A percentile compares a stretch with the other conserved stretches of the same genome.
phyloP scores from a whole-genome alignment of 2,113 vertebrate species.

The Oreochromis niloticus region DNA sequence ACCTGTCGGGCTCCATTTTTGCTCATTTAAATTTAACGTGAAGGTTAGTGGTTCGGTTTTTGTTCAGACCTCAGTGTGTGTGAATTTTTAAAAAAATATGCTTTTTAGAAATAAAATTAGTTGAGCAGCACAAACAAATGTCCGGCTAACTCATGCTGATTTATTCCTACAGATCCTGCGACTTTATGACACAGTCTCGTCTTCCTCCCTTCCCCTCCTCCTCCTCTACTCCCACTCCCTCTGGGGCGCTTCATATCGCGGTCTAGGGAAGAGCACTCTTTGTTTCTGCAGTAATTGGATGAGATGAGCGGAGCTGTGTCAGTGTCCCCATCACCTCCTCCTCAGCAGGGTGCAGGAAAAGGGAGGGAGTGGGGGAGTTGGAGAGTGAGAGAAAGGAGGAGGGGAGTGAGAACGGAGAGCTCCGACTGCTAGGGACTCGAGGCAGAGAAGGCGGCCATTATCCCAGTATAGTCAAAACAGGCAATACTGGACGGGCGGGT shows the following conservation, averaged over 20 bases:
- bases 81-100: background rate
- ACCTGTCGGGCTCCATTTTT: background rate
- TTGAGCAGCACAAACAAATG: background rate
- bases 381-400: background rate
- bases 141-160: background rate
- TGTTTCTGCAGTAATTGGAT: slow-evolving; percentile 69
- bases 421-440: slow-evolving; percentile 42
- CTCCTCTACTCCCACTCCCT: slow-evolving; percentile 10
- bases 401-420: slow-evolving; percentile 24
- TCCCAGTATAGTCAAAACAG: slow-evolving; percentile 46
- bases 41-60: background rate
- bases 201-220: background rate
- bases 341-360: slow-evolving; percentile 47
- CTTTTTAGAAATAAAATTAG: background rate
- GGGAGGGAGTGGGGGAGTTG: background rate
- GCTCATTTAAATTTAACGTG: background rate
- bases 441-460: slow-evolving; percentile 55
- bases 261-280: slow-evolving; percentile 51
- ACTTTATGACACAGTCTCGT: background rate
- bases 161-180: background rate
- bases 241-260: slow-evolving; percentile 31
- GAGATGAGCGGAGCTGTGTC: slow-evolving; percentile 63
- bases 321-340: slow-evolving; percentile 63
- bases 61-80: background rate
- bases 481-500: slow-evolving; percentile 5